Evolutionary conservation across 2,113 vertebrate species (phyloP), one percentile per base, ranked within the genome.

Genomic region (Henicopernis longicauda): DNA sequence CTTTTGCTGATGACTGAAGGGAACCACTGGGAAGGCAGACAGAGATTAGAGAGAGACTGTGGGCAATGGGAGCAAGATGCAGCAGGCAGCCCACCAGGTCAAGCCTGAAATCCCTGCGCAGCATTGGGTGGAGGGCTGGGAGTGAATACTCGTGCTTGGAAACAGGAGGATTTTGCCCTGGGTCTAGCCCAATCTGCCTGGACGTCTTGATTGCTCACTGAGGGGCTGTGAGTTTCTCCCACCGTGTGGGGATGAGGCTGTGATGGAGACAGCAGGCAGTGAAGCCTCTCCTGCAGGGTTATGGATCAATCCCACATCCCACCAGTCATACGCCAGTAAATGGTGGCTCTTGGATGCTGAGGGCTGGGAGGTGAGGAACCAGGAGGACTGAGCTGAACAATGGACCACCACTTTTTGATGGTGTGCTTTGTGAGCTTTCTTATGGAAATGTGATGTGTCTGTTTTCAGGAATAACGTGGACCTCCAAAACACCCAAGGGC

Each of bases 1-100:
- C 86, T 79, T 89, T 76, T 95, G 45, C 83, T 86, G 74, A 80
- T 79, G 89, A 76, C 86, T 94, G 89, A 65, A 91, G 89, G 93
- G 93, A 97, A 31, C 73, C 66, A 10, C 83, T 54, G 83, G 47
- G 57, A 95, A 93, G 66, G 83, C 73, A 77, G 86, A 18, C 5
- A 12, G 65, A 52, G 94, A 92, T 85, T 79, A 61, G 57, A 82
- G 61, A 26, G 38, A 63, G 13, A 7, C 65, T 27, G 36, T 27
- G 61, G 58, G 81, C 61, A 82, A 23, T 16, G 44, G 40, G 40
- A 90, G 7, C 0, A 10, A 70, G 62, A 19, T n/a, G 66, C 49
- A 87, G 40, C 73, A 91, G 21, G 40, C 91, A 76, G 34, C 54
- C 38, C 66, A 69, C 13, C 25, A 72, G 77, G 34, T 84, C 36